Conservation (phyloP, 2,797 vertebrate species). For the Sebastes glaucus region DNA sequence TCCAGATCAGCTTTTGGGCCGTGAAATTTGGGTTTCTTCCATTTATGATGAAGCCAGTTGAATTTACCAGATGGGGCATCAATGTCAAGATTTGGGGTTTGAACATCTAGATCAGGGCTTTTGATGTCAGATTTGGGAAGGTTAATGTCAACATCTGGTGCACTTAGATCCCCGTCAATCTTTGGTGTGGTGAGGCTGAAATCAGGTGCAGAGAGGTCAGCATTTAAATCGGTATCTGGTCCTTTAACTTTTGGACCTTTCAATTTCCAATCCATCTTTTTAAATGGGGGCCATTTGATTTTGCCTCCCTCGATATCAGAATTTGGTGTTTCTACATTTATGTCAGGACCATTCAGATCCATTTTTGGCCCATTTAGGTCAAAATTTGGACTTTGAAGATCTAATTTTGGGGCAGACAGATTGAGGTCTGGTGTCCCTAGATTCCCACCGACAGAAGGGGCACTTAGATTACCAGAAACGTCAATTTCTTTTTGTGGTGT, state of each 20-base stretch:
- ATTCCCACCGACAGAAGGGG: slow-evolving; percentile 50
- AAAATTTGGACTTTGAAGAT: slow-evolving; percentile 43
- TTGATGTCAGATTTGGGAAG: slow-evolving; percentile 50
- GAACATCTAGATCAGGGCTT: slow-evolving; percentile 42
- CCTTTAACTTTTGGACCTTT: slow-evolving; percentile 70
- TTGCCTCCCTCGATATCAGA: slow-evolving; percentile 50
- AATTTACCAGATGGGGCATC: slow-evolving; percentile 63
- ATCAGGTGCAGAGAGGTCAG: slow-evolving; percentile 51
- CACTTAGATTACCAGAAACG: slow-evolving; percentile 39
- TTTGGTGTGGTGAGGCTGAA: slow-evolving; percentile 44
- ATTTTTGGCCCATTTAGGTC: slow-evolving; percentile 52
- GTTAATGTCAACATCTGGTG: slow-evolving; percentile 57
- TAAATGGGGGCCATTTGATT: slow-evolving; percentile 64
- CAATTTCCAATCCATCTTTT: slow-evolving; percentile 20
- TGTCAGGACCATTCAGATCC: slow-evolving; percentile 58
- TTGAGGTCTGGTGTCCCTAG: slow-evolving; percentile 35
- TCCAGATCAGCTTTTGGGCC: slow-evolving; percentile 51
- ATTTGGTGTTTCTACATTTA: slow-evolving; percentile 50
- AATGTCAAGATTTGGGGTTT: slow-evolving; percentile 56
- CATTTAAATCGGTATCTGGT: slow-evolving; percentile 50
- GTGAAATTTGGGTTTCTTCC: slow-evolving; percentile 65
- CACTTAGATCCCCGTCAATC: slow-evolving; percentile 26
- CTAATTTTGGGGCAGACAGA: slow-evolving; percentile 45
- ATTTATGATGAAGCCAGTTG: slow-evolving; percentile 70
- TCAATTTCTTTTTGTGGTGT: slow-evolving; percentile 43